phyloP scores from a whole-genome alignment of 2,888 invertebrate species.

The Holacanthella duospinosa region DNA sequence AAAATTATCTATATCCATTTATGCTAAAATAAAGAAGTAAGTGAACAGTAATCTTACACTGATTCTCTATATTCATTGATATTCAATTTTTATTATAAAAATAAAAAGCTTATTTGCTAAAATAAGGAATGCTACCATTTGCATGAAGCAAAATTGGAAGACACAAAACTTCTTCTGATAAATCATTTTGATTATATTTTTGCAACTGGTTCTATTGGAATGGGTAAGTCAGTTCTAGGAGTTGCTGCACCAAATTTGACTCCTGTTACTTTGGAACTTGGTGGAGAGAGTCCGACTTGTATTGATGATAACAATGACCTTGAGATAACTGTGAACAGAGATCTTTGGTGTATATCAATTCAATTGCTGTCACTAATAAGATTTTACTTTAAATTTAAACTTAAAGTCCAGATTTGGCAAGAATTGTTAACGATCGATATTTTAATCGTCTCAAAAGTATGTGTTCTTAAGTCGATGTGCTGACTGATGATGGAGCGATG shows the following conservation, averaged over 20 bases:
- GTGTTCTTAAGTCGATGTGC: conserved; percentile 13
- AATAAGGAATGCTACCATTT: conserved; percentile 68
- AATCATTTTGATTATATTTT: conserved; percentile 93
- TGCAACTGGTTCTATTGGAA: conserved; percentile 76
- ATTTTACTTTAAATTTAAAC: too few species aligned
- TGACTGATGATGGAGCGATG: conserved; percentile 40
- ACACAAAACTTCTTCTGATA: conserved; percentile 73
- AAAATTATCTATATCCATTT: too few species aligned
- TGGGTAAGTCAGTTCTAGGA: conserved; percentile 76
- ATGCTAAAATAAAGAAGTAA: too few species aligned
- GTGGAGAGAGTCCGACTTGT: conserved; percentile 64
- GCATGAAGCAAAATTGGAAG: conserved; percentile 68
- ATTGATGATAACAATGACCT: conserved; percentile 75
- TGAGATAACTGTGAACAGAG: conserved; percentile 61
- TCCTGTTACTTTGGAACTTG: conserved; percentile 50
- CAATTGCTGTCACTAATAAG: too few species aligned
- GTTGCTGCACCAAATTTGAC: conserved; percentile 86
- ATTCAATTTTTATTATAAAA: neutral
- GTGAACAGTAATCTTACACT: too few species aligned
- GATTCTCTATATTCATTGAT: too few species aligned
- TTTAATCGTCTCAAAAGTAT: conserved; percentile 48
- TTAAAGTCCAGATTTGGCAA: conserved; percentile 63
- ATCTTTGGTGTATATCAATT: conserved; percentile 90
- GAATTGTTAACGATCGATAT: conserved; percentile 71
- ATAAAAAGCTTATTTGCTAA: neutral